Base-by-base conservation (phyloP, 1,140 invertebrate species). In the Atta colombica region DNA sequence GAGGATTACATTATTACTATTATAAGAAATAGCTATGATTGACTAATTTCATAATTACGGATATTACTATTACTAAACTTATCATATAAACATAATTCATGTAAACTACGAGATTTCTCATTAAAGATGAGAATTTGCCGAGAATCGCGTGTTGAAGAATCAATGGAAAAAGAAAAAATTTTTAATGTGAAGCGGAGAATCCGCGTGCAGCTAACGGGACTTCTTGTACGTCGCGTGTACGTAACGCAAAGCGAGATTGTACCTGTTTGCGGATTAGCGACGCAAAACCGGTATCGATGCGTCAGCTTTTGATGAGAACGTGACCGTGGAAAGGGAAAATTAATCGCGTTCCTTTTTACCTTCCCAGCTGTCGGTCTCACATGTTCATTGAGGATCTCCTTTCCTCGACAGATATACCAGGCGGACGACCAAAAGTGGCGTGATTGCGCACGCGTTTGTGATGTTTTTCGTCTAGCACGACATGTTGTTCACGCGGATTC, bases 251-350 rank as follows among this genome's bases (percentile, higher is more conserved):
- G n/a, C 69, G 55, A 51, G n/a, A 74, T 51, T 82, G 28, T 71
- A 14, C n/a, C 16, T 21, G 28, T 51, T 51, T 51, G 4, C 5
- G n/a, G 77, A 81, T 81, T 45, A 69, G 63, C n/a, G 18, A 12
- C 51, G 65, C 4, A 28, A 45, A 80, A 80, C 77, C 77, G 77
- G 77, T 69, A 49, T 5, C 63, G 63, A n/a, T 58, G 10, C 18
- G 28, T 51, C 12, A 68, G 31, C 58, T 25, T 31, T 31, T 18
- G 51, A 25, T 65, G 35, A 39, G 55, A 72, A 49, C 28, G 51
- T 7, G 35, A 71, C 16, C 16, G 51, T 53, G 39, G 78, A 82
- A 82, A 82, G 78, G 78, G 66, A 82, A 82, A 82, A 61, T 49
- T 35, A n/a, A 51, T 82, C 28, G 63, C 4, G 14, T 8, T 31